Percentiles rank a stretch among this genome's conserved stretches.
phyloP scores from a whole-genome alignment of 2,888 invertebrate species.

The Eledona agricola region DNA sequence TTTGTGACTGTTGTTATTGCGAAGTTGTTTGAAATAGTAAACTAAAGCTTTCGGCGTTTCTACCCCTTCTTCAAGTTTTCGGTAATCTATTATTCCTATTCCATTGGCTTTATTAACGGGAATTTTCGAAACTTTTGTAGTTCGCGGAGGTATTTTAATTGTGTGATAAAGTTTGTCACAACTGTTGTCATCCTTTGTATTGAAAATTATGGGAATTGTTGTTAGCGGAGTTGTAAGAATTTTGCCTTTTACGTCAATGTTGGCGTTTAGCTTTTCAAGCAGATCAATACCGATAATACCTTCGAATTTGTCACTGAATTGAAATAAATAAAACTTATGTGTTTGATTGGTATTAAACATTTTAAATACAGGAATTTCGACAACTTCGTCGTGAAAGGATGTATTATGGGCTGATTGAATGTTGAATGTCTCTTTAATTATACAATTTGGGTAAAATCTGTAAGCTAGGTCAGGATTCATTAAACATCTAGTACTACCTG shows the following conservation, averaged over 20 bases:
- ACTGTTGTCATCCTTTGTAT: neutral
- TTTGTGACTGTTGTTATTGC: neutral
- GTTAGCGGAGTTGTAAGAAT: neutral
- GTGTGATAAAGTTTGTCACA: no score
- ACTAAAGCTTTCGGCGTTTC: slow-evolving; percentile 1
- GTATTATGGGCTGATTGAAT: slow-evolving; percentile 1
- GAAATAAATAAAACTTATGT: slow-evolving; percentile 1
- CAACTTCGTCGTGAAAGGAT: neutral
- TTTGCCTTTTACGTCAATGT: neutral
- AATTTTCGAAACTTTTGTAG: no score
- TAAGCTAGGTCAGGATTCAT: neutral
- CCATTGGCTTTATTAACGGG: neutral
- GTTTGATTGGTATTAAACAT: neutral
- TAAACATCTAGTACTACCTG: slow-evolving; percentile 1
- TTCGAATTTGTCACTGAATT: neutral
- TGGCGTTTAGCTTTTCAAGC: slow-evolving; percentile 1
- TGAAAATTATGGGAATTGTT: neutral
- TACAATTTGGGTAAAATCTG: neutral
- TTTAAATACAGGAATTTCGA: neutral
- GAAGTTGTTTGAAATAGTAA: neutral
- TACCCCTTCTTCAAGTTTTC: neutral
- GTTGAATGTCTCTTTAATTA: neutral
- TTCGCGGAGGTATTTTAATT: no score
- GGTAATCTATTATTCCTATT: slow-evolving; percentile 1
- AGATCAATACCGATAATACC: neutral